Percentiles rank a stretch among this genome's conserved stretches.
Conservation (phyloP, 2,113 vertebrate genomes). For the Bufo bufo region DNA sequence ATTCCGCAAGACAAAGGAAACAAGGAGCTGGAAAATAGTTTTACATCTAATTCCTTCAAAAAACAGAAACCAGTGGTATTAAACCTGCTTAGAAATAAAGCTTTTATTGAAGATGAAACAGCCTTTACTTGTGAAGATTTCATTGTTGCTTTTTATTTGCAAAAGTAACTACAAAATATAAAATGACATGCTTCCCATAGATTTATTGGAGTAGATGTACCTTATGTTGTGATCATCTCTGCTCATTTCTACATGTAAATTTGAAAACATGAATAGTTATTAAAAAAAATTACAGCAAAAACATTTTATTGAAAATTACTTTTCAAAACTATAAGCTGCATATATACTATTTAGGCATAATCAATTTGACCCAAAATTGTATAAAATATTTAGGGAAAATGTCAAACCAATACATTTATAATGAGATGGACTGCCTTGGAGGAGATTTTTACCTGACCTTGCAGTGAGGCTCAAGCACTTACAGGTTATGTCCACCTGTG, state of each 20-base stretch:
- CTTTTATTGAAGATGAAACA: constrained; percentile 54
- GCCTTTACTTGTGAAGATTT: constrained; percentile 30
- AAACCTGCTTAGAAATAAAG: constrained; percentile 54
- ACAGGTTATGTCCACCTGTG: too few species aligned
- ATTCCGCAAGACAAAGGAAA: constrained; percentile 52
- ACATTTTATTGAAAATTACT: not conserved
- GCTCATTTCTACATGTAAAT: not conserved
- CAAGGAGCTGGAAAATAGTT: constrained; percentile 51
- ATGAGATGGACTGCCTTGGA: too few species aligned
- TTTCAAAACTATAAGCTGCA: too few species aligned
- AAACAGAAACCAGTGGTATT: constrained; percentile 54
- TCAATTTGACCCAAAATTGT: too few species aligned
- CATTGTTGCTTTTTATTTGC: constrained; percentile 47
- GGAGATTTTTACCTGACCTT: too few species aligned
- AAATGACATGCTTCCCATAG: constrained; percentile 1
- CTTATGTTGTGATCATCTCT: not conserved
- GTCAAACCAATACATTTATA: too few species aligned
- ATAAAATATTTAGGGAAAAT: too few species aligned
- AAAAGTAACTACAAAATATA: constrained; percentile 25
- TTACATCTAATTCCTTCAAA: constrained; percentile 54
- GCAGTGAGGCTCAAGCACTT: too few species aligned
- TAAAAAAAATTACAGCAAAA: not conserved
- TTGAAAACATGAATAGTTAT: not conserved
- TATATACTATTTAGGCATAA: too few species aligned
- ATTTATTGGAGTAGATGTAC: not conserved